Base-by-base conservation (phyloP, 2,113 vertebrate species). In the Cyprinodon tularosa region DNA sequence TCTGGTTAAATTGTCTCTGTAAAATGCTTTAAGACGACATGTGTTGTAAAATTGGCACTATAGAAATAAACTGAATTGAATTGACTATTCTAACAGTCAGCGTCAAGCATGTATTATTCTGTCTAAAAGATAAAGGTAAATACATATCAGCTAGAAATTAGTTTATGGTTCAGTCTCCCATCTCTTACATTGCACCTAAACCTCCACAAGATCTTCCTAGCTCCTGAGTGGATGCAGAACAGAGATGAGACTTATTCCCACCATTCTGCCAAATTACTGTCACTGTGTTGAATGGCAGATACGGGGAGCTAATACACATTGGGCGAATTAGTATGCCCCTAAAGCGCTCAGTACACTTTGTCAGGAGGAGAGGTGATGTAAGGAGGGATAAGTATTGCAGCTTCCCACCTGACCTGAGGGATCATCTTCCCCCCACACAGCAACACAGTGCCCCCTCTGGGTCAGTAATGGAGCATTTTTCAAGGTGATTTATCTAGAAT, bases 381-480 rank as follows among this genome's bases (percentile, higher is more conserved):
- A 92, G 76, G 78, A 76, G 78, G 77, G 80, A 91, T 89, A 85
- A 88, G 91, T 89, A 84, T 84, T 90, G 84, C 84, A 72, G 82
- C 77, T 80, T 78, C 72, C 71, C 82, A 53, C 62, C 88, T 85
- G 78, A 91, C 88, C 88, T 39, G 73, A 20, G 74, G 76, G 84
- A 70, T 57, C 70, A 66, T 12, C 62, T 36, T 75, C 65, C 80
- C 80, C 78, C 80, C 75, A 5, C 73, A 74, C 72, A 88, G 92
- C 12, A 71, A 87, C 84, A 90, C 87, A 92, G 84, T 91, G 92
- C 91, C 90, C 90, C 82, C 91, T 93, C 87, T 87, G 90, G 92
- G 87, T 78, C 72, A 74, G 40, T 77, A 76, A 86, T 78, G 66
- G 83, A 74, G 40, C 20, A 0, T 65, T 12, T 72, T 73, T 77